phyloP scores from a whole-genome alignment of 2,888 invertebrate species.

The Lithodes maja region DNA sequence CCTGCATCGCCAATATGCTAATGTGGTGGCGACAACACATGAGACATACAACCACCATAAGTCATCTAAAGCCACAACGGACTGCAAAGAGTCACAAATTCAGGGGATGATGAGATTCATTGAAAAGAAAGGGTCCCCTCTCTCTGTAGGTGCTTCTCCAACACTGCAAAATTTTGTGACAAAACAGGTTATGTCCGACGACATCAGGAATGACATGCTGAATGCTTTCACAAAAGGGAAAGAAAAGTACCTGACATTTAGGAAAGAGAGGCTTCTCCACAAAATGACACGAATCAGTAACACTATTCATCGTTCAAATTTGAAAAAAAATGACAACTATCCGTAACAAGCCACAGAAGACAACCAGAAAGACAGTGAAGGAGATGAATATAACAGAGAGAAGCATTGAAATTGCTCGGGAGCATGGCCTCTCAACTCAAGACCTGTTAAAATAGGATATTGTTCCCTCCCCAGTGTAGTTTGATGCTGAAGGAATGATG shows the following conservation, averaged over 20 bases:
- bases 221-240: neutral
- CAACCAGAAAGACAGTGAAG: neutral
- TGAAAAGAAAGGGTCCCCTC: constrained; percentile 9
- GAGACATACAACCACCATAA: constrained; percentile 1
- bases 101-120: constrained; percentile 2
- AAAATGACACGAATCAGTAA: neutral
- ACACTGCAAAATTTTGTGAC: constrained; percentile 22
- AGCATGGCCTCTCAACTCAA: neutral
- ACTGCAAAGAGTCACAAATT: constrained; percentile 1
- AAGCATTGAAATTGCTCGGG: neutral
- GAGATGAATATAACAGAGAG: neutral
- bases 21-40: neutral
- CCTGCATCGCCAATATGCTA: neutral
- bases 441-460: neutral
- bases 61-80: constrained; percentile 2
- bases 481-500: no score
- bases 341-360: constrained; percentile 10
- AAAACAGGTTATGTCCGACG: neutral
- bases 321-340: constrained; percentile 4
- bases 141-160: neutral
- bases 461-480: neutral
- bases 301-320: neutral
- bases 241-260: neutral
- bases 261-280: neutral
- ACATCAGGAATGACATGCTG: neutral